A percentile compares a stretch with the other conserved stretches of the same genome.
Evolutionary conservation across 1,140 invertebrate genomes (phyloP).

Genomic region (Cydia splendana): DNA sequence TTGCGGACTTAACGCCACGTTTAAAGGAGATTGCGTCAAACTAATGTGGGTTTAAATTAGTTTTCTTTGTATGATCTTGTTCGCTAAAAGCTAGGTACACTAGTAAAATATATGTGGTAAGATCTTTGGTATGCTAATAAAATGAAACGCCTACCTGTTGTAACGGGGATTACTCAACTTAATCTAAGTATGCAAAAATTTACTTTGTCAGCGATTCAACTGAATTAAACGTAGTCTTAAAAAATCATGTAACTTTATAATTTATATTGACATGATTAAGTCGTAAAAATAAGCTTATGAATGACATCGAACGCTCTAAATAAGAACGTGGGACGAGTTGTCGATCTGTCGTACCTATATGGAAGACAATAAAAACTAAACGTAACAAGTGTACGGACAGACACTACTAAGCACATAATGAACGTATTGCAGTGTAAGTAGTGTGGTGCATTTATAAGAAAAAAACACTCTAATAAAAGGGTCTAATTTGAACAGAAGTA

Average conservation of each 20-base stretch:
- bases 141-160: neutral
- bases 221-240: neutral
- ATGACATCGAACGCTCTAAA: neutral
- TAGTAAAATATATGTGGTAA: too few relatives aligned
- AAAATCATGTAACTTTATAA: too few relatives aligned
- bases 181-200: neutral
- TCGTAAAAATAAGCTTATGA: neutral
- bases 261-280: slow-evolving; percentile 4
- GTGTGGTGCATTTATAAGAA: slow-evolving; percentile 15
- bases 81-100: neutral
- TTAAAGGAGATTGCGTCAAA: slow-evolving; percentile 8
- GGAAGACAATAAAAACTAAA: neutral
- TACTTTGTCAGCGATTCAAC: neutral
- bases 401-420: slow-evolving; percentile 10
- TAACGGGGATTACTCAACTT: neutral
- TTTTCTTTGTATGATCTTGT: slow-evolving; percentile 8
- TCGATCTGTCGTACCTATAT: neutral
- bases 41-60: neutral
- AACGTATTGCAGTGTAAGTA: neutral
- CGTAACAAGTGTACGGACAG: neutral
- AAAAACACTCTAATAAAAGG: slow-evolving; percentile 32
- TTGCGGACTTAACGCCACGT: slow-evolving; percentile 20
- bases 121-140: neutral
- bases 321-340: neutral
- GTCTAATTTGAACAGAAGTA: slow-evolving; percentile 38